Percentiles rank a stretch among this genome's conserved stretches.
These are phyloP conservation scores for Anhinga anhinga DNA, from an alignment of 2,113 vertebrate genomes.

Conservation along the genomic window DNA sequence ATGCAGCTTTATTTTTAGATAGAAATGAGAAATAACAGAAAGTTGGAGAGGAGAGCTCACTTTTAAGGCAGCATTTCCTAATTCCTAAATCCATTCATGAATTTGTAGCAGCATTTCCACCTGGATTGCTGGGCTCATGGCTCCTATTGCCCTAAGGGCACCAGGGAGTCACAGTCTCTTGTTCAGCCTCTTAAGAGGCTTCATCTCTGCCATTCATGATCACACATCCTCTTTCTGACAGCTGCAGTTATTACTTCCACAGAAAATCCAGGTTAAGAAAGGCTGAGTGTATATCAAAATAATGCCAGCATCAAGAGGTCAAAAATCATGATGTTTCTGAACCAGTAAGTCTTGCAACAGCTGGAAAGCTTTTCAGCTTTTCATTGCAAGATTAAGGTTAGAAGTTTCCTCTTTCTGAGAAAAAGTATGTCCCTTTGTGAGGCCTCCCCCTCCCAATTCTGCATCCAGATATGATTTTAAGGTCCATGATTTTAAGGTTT, in stretches of 20 bases:
- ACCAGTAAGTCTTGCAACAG: not conserved
- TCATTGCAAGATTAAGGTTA: not conserved
- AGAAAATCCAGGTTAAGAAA: conserved; percentile 23
- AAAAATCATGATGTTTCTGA: not conserved
- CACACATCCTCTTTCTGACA: not conserved
- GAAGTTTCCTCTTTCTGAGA: not conserved
- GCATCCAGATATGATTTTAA: not conserved
- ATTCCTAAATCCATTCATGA: not conserved
- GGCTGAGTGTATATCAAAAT: not conserved
- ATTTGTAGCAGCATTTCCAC: not conserved
- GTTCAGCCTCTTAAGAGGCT: not conserved
- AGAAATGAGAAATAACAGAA: not conserved
- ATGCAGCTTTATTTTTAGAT: not conserved
- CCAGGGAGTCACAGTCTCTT: not conserved
- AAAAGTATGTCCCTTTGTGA: rapidly evolving
- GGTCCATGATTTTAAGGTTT: not conserved
- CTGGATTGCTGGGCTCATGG: not conserved
- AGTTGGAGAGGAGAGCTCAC: not conserved
- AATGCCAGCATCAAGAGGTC: not conserved
- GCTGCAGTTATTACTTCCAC: not conserved
- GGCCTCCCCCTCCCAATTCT: not conserved
- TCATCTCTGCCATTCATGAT: not conserved
- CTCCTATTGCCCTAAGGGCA: not conserved
- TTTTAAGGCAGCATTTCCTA: not conserved
- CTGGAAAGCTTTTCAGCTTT: not conserved